phyloP scores from a whole-genome alignment of 92 coral and sea anemone genomes.

The Metridium senile region DNA sequence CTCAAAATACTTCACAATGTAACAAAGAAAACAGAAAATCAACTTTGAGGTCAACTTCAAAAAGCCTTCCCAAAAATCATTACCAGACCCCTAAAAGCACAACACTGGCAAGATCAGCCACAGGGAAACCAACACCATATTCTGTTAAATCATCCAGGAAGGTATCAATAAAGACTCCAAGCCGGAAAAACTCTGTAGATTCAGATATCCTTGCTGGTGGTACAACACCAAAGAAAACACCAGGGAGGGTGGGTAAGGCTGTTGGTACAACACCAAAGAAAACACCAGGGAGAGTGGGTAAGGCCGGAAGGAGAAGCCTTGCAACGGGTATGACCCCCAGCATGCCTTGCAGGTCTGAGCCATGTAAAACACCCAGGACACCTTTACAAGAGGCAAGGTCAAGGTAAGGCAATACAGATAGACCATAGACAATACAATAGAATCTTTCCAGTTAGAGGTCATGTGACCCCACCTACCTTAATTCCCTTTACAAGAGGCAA shows the following conservation, averaged over 20 bases:
- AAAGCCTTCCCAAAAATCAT: conserved; percentile 1
- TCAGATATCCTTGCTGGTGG: conserved; percentile 45
- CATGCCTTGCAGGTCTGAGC: conserved; percentile 81
- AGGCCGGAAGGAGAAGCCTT: conserved; percentile 49
- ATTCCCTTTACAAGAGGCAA: conserved; percentile 89
- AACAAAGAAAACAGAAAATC: not conserved
- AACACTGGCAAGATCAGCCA: conserved; percentile 12
- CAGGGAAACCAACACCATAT: conserved; percentile 7
- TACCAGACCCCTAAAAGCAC: conserved; percentile 34
- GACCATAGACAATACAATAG: too few species aligned
- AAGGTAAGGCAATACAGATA: conserved; percentile 50
- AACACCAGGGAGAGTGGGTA: conserved; percentile 51
- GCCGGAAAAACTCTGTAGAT: conserved; percentile 24
- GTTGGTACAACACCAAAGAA: conserved; percentile 35
- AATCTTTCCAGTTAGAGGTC: too few species aligned
- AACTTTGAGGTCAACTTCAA: not conserved
- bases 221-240: conserved; percentile 43
- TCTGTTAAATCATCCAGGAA: not conserved
- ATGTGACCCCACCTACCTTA: too few species aligned
- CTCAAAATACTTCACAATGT: not conserved
- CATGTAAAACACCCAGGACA: conserved; percentile 92
- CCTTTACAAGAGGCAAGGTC: conserved; percentile 90
- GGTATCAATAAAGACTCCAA: conserved; percentile 11
- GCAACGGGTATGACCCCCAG: conserved; percentile 63
- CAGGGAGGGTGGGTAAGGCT: conserved; percentile 39